Base-by-base conservation (phyloP, 1,140 invertebrate species). In the Acyrthosiphon pisum region DNA sequence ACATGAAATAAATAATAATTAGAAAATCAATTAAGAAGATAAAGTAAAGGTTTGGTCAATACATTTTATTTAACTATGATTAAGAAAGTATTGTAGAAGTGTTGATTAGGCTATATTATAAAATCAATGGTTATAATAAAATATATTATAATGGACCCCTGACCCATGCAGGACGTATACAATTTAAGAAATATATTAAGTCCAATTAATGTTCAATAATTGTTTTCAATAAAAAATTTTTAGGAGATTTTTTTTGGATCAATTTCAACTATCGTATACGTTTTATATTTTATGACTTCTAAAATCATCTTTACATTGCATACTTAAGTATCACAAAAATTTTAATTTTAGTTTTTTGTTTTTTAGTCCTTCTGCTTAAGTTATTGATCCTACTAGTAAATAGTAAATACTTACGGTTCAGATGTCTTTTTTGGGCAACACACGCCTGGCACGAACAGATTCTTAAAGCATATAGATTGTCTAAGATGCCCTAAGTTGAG, bases 381-480 rank as follows among this genome's bases (percentile, higher is more conserved):
- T 35, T 76, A 81, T 26, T 6, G 56, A 9, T 81, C 35, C 37
- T 81, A 81, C 35, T 83, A 83, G 11, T 30, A 44, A 46, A 48
- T 46, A 53, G 20, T 84, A 37, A 6, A 30, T 94, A 94, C 94
- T 94, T 46, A 94, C 94, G 37, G 48, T 88, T 94, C 93, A 8
- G 92, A 94, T 6, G 93, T 93, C 94, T 96, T 95, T 93, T 96
- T 94, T 0, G 98, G 98, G 95, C 98, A 99, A 94, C 98, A 99
- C 6, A 99, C 98, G 35, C 98, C 98, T 6, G 98, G 98, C 6
- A 98, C 97, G 94, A 99, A 98, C 2, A 99, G 95, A 94, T 97
- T 98, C 95, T 99, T 98, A 94, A 99, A 99, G 94, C 98, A 99
- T 18, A 99, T 96, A 0, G 98, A 98, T 94, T 98, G 97, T 68